These are phyloP conservation scores for Gobionotothen gibberifrons DNA, from an alignment of 2,797 vertebrate genomes.

Conservation along the genomic window DNA sequence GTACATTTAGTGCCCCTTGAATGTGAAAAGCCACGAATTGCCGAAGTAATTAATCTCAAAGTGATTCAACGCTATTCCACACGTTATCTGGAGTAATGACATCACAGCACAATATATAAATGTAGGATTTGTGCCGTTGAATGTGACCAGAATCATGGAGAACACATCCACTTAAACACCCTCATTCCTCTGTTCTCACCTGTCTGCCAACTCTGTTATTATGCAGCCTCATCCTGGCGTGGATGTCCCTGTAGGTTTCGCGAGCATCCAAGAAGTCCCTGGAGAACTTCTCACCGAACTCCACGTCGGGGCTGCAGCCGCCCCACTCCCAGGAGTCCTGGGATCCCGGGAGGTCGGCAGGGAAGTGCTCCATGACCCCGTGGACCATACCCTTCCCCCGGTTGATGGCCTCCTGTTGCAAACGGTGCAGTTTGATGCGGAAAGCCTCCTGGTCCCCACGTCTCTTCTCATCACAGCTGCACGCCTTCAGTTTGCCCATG, in stretches of 20 bases:
- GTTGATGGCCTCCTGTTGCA: slow-evolving; percentile 96
- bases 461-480: slow-evolving; percentile 93
- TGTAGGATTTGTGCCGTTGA: too few relatives aligned
- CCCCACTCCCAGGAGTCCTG: slow-evolving; percentile 99
- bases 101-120: too few relatives aligned
- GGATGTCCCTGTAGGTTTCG: slow-evolving; percentile 97
- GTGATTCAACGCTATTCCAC: not conserved
- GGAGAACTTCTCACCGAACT: slow-evolving; percentile 97
- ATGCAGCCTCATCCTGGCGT: slow-evolving; percentile 97
- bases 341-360: slow-evolving; percentile 88
- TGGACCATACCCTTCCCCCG: slow-evolving; percentile 97
- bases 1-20: too few relatives aligned
- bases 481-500: slow-evolving; percentile 95
- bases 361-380: slow-evolving; percentile 94
- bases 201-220: slow-evolving; percentile 98
- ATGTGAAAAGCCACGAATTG: not conserved
- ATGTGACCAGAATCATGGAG: too few relatives aligned
- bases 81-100: too few relatives aligned
- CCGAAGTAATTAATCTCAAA: not conserved
- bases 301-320: slow-evolving; percentile 97
- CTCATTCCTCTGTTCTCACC: slow-evolving; percentile 83
- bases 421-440: slow-evolving; percentile 91
- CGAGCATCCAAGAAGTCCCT: slow-evolving; percentile 97
- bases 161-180: not conserved
- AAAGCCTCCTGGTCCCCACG: slow-evolving; percentile 96